Evolutionary conservation across 1,140 invertebrate genomes (phyloP), one percentile per base, ranked within the genome.

Genomic region (Caenorhabditis latens): DNA sequence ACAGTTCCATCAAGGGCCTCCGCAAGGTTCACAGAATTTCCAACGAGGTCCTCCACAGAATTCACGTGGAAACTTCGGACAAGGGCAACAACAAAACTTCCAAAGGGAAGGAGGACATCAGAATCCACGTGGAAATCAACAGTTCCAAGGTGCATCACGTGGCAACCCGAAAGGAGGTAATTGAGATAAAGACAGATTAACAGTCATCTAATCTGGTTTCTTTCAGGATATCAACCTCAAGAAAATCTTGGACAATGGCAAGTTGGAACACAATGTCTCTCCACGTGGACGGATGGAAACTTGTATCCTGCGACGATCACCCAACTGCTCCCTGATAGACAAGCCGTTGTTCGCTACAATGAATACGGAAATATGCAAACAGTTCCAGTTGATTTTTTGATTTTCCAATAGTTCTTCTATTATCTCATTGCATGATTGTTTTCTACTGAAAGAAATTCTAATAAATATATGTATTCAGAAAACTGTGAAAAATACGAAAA

Each of bases 311-410:
- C 71, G 43, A 79, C 71, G 11, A 42, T 79, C 3, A 50, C 14
- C n/a, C 46, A 79, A 19, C n/a, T 79, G 6, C 71, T 24, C 0
- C 46, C 46, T 1, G 24, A 79, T 79, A 11, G 65, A 13, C 13
- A 13, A 1, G 71, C 71, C 21, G n/a, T 48, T 14, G 46, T 79
- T 21, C 46, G 71, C 4, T 79, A 24, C 46, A 79, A 79, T 14
- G 46, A 79, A 14, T 79, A 79, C 46, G 71, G 71, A 79, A 79
- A 48, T 14, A 24, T 24, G 9, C 46, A 79, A 2, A 79, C n/a
- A 13, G 13, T 79, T 79, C 71, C 71, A 24, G 71, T 79, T 11
- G 71, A 79, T 24, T 79, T 79, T 50, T 79, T 79, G 21, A 79
- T 79, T 50, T 7, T 79, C n/a, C 67, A 42, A n/a, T 71, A 71